Evolutionary conservation across 2,888 invertebrate genomes (phyloP), one percentile per base, ranked within the genome.

Genomic region (Desoria tigrina): DNA sequence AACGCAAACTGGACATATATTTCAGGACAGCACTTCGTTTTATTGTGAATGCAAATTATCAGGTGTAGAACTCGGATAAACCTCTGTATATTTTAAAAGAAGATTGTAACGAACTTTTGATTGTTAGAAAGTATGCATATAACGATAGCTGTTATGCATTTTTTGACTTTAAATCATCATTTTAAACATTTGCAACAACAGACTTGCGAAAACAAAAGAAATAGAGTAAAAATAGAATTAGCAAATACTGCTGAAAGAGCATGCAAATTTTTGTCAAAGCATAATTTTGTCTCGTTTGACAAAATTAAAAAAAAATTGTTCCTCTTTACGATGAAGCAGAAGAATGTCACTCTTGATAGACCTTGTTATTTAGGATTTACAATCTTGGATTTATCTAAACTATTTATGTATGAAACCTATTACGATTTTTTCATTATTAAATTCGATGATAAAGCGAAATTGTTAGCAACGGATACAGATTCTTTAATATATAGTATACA

Each of bases 401-500:
- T 68, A 2, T 11, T 42, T 27, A 61, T 71, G 58, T 59, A 45
- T 18, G 6, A 50, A 11, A 66, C 62, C 28, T 68, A 71, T 53
- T 54, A 55, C 9, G 62, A 66, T 37, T 53, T 55, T 21, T 59
- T 71, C 9, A 63, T 61, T 56, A 61, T 18, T 11, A 24, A 6
- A 28, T 71, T 58, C 50, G 61, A 54, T 2, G 37, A 68, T 1
- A 23, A 51, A 21, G 42, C 45, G 4, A 23, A 59, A n/a, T 58
- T 71, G 2, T 24, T 71, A n/a, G 27, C 32, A 6, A 63, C 63
- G 2, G 71, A 71, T 56, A 71, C 71, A n/a, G 71, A 71, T 28
- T 54, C 59, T 7, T 61, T 77, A 1, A 74, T 57, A 37, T 74
- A 71, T 50, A 21, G 53, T 2, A 69, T 69, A 18, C 7, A 58